Percentiles rank a stretch among this genome's conserved stretches.
Conservation (phyloP, 2,888 invertebrate genomes). For the Drosophila conformis region DNA sequence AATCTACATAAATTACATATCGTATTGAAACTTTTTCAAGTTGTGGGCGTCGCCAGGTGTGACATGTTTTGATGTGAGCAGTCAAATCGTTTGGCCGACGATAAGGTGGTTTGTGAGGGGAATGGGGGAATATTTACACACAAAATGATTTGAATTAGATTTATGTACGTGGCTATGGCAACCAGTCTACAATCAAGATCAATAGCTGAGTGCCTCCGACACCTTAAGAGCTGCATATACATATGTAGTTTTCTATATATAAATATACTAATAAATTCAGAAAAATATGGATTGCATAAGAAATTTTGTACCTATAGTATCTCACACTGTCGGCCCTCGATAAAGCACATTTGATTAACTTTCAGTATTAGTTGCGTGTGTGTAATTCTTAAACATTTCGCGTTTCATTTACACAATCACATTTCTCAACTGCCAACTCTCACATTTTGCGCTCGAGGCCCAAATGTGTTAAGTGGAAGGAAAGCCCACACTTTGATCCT, state of each 20-base stretch:
- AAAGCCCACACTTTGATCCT: conserved; percentile 58
- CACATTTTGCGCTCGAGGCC: conserved; percentile 10
- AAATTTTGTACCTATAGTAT: not conserved
- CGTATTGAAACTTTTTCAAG: conserved; percentile 7
- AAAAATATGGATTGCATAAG: not conserved
- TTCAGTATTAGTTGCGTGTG: not conserved
- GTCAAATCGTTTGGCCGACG: conserved; percentile 23
- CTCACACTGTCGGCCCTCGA: not conserved
- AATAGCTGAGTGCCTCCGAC: not conserved
- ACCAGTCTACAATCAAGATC: not conserved
- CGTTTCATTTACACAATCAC: conserved; percentile 15
- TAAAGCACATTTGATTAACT: not conserved
- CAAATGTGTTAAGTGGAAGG: conserved; percentile 10
- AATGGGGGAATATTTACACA: not conserved
- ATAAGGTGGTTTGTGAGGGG: not conserved
- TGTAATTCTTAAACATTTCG: conserved; percentile 2
- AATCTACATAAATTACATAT: conserved; percentile 40
- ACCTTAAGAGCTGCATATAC: not conserved
- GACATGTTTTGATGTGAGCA: conserved; percentile 50
- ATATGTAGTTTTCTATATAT: not conserved
- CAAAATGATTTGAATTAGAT: conserved; percentile 1
- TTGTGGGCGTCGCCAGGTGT: conserved; percentile 59
- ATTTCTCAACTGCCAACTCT: conserved; percentile 29
- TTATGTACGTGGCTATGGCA: not conserved
- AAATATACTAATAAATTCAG: too few species aligned